Evolutionary conservation across 2,113 vertebrate genomes (phyloP), one percentile per base, ranked within the genome.

Genomic region (Telmatochromis sp.): DNA sequence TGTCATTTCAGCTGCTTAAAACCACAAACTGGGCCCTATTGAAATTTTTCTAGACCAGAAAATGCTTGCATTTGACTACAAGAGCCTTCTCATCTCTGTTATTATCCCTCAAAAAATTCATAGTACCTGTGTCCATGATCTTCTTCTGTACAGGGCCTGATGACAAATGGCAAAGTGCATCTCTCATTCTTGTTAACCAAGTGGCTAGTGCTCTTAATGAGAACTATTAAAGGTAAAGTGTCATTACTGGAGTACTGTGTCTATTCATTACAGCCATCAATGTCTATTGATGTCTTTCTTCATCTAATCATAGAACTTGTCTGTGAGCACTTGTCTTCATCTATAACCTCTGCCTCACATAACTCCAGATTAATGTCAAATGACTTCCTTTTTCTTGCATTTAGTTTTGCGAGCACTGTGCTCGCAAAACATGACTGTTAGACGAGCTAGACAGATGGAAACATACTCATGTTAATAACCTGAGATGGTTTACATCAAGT

Each of bases 261-360:
- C 95, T 93, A 93, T 95, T 96, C 94, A 95, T 96, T 94, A 95
- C 90, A 89, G 88, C 88, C 94, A 95, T 96, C 93, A 94, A 90
- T 82, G 89, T 92, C 93, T 89, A 91, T 89, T 86, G 90, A 93
- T 93, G 90, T 91, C 91, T 68, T 81, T 89, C 87, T 88, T 82
- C 89, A 87, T 92, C 83, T 91, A 81, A 93, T 94, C 91, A 88
- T 81, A 89, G 80, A 57, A 88, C 63, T 90, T 93, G 93, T 93
- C 93, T 90, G 65, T 28, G 23, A 60, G 86, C 60, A 85, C 88
- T 86, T 81, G 58, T 87, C 91, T 86, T 86, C 85, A 92, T 92
- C 89, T 90, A 82, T 89, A 93, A 90, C 85, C 86, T 79, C 82
- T 84, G 83, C 82, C 84, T 92, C 86, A 80, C 91, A 90, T 82